These are phyloP conservation scores for Drosophila putrida DNA, from an alignment of 2,888 invertebrate genomes.

Conservation along the genomic window DNA sequence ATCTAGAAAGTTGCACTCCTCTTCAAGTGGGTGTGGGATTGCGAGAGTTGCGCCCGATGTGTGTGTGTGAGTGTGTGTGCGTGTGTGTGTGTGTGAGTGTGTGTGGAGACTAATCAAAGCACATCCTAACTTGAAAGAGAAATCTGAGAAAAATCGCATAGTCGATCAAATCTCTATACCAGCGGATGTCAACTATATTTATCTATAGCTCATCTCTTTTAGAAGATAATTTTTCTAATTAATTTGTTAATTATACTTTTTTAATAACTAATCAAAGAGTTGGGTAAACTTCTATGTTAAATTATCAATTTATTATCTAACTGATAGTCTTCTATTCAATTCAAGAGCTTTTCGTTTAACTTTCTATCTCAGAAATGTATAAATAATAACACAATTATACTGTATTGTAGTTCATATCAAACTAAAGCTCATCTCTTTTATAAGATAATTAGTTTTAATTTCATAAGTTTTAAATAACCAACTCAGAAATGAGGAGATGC, in stretches of 20 bases:
- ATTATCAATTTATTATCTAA: neutral
- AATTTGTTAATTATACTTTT: too few relatives aligned
- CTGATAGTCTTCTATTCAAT: too few relatives aligned
- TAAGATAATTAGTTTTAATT: too few relatives aligned
- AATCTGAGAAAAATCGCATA: neutral
- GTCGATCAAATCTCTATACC: neutral
- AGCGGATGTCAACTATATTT: neutral
- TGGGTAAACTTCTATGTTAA: neutral
- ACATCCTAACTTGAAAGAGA: neutral
- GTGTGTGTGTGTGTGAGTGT: neutral
- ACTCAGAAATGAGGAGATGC: too few relatives aligned
- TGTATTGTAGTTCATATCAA: too few relatives aligned
- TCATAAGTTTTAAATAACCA: too few relatives aligned
- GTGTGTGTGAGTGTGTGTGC: neutral
- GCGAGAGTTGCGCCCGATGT: constrained; percentile 1
- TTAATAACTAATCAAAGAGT: too few relatives aligned
- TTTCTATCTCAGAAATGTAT: too few relatives aligned
- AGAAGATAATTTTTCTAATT: too few relatives aligned
- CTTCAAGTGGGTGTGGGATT: constrained; percentile 29
- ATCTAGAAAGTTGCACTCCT: constrained; percentile 48
- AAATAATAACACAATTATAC: too few relatives aligned
- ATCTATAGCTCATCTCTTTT: neutral
- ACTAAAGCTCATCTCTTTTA: too few relatives aligned
- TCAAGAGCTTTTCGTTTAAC: too few relatives aligned
- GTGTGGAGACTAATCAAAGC: constrained; percentile 10